Evolutionary conservation across 2,113 vertebrate species (phyloP).

Genomic region (Pycnonotus jocosus): DNA sequence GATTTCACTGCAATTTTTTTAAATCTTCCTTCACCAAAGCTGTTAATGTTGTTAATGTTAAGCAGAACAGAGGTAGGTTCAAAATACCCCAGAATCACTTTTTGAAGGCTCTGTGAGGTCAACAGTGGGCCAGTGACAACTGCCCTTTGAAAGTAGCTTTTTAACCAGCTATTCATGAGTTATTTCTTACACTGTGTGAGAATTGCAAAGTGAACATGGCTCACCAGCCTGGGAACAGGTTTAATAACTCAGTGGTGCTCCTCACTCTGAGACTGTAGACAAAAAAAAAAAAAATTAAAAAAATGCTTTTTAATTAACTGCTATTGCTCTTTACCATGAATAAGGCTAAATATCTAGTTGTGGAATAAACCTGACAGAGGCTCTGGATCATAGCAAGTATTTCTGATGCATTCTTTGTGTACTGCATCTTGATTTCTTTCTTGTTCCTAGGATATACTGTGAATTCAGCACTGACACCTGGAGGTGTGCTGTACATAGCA

Average conservation of each 20-base stretch:
- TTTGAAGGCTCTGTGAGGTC: not conserved
- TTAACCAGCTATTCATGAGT: not conserved
- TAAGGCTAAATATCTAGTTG: not conserved
- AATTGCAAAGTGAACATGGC: not conserved
- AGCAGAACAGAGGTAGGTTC: not conserved
- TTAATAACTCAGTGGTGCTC: not conserved
- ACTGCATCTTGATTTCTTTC: not conserved
- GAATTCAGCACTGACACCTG: constrained; percentile 79
- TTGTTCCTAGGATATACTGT: constrained; percentile 84
- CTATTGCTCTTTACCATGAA: not conserved
- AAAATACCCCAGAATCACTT: not conserved
- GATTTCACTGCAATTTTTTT: not conserved
- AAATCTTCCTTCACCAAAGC: not conserved
- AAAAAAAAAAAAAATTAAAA: not conserved
- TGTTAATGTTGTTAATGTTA: not conserved
- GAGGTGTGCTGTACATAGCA: constrained; percentile 82
- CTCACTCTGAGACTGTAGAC: not conserved
- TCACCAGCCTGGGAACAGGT: not conserved
- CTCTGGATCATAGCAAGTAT: not conserved
- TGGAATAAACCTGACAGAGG: not conserved
- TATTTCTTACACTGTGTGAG: not conserved
- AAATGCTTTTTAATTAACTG: not conserved
- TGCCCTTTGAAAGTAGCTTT: not conserved
- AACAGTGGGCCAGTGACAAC: not conserved
- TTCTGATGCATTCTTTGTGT: not conserved